phyloP scores from a whole-genome alignment of 2,888 invertebrate species.

The Cosmia trapezina region DNA sequence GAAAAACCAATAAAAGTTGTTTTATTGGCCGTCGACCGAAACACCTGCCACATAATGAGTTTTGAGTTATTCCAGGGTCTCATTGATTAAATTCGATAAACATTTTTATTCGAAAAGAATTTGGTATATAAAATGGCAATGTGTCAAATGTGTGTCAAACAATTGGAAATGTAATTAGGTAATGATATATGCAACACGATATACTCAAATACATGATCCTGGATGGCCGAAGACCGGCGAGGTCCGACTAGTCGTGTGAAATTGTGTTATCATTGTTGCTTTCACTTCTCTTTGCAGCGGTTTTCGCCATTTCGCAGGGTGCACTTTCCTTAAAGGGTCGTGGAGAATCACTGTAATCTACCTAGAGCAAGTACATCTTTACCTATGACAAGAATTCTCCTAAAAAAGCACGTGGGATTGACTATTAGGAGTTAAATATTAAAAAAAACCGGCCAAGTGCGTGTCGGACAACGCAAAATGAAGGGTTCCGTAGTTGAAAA shows the following conservation, averaged over 20 bases:
- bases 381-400: background rate
- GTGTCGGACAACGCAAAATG: too few species aligned
- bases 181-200: background rate
- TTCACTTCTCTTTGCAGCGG: slow-evolving; percentile 3
- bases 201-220: background rate
- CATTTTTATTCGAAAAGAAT: slow-evolving; percentile 37
- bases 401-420: too few species aligned
- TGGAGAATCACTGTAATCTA: background rate
- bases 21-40: slow-evolving; percentile 78
- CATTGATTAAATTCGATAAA: slow-evolving; percentile 65
- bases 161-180: background rate
- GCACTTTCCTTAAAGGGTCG: background rate
- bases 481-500: too few species aligned
- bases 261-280: slow-evolving; percentile 8
- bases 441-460: too few species aligned
- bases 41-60: slow-evolving; percentile 85
- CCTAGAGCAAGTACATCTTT: background rate
- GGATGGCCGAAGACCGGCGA: background rate
- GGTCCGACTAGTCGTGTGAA: slow-evolving; percentile 2
- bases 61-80: slow-evolving; percentile 75
- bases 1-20: slow-evolving; percentile 84
- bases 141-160: background rate
- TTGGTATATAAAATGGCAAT: slow-evolving; percentile 1
- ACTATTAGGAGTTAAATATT: background rate
- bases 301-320: background rate